Conservation (phyloP, 2,797 vertebrate genomes). For the Champsocephalus gunnari region DNA sequence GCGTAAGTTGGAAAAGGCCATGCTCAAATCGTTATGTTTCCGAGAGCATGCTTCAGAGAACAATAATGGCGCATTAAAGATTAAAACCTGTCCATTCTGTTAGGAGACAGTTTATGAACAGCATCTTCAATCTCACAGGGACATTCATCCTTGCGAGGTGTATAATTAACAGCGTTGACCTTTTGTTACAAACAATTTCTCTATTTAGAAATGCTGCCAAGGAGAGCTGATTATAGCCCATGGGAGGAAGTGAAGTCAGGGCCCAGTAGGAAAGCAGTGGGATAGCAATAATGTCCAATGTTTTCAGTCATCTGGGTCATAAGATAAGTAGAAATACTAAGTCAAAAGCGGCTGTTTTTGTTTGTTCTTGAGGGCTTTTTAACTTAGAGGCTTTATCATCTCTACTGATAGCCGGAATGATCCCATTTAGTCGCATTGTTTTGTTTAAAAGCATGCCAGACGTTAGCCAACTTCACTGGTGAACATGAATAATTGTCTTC, state of each 20-base stretch:
- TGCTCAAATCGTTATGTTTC: slow-evolving; percentile 47
- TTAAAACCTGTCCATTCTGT: slow-evolving; percentile 61
- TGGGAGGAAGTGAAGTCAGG: slow-evolving; percentile 33
- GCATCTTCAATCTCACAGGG: slow-evolving; percentile 52
- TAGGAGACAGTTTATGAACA: slow-evolving; percentile 59
- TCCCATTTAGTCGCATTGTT: slow-evolving; percentile 61
- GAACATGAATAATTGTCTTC: slow-evolving; percentile 81
- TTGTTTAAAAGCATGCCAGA: slow-evolving; percentile 68
- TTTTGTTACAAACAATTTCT: slow-evolving; percentile 68
- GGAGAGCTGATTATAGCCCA: slow-evolving; percentile 50
- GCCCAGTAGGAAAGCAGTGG: slow-evolving; percentile 36
- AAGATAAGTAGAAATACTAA: slow-evolving; percentile 44
- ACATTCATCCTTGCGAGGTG: slow-evolving; percentile 63
- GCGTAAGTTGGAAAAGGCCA: slow-evolving; percentile 53
- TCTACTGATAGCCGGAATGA: slow-evolving; percentile 53
- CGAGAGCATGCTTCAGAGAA: slow-evolving; percentile 60
- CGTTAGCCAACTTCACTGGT: slow-evolving; percentile 58
- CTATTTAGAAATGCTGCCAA: slow-evolving; percentile 61
- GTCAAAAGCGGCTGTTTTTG: slow-evolving; percentile 29
- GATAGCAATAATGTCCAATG: slow-evolving; percentile 46
- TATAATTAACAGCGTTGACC: slow-evolving; percentile 77
- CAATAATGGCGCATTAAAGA: slow-evolving; percentile 67
- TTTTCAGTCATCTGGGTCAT: slow-evolving; percentile 50
- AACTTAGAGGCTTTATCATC: slow-evolving; percentile 37
- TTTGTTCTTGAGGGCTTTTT: slow-evolving; percentile 41